Conservation (phyloP, 2,797 vertebrate genomes). For the Gallirallus australis region DNA sequence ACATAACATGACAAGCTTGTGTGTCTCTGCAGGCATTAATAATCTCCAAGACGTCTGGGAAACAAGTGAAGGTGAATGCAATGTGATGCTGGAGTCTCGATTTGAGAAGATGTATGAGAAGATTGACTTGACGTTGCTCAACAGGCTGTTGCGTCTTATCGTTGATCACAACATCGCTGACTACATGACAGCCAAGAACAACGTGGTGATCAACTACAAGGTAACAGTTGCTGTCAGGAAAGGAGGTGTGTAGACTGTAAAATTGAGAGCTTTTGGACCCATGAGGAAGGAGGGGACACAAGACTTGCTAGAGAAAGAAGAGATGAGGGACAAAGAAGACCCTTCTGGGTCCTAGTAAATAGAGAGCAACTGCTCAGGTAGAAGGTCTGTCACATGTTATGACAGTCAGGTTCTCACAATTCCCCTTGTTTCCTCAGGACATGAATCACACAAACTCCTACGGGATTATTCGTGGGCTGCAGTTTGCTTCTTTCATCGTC, state of each 20-base stretch:
- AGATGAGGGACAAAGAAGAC: neutral
- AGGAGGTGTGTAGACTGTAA: neutral
- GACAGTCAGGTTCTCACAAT: neutral
- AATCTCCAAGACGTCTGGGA: conserved; percentile 99
- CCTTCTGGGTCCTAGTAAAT: neutral
- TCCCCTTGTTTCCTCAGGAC: conserved; percentile 81
- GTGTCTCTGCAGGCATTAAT: conserved; percentile 88
- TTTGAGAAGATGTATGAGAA: conserved; percentile 99
- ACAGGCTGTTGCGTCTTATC: conserved; percentile 96
- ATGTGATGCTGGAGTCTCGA: conserved; percentile 98
- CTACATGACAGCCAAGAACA: conserved; percentile 99
- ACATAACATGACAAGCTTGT: neutral
- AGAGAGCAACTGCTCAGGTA: neutral
- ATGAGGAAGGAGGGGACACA: neutral
- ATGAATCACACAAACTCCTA: conserved; percentile 99
- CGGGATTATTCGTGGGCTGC: conserved; percentile 96
- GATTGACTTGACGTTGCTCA: conserved; percentile 97
- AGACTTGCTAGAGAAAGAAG: neutral
- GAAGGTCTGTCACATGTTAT: neutral
- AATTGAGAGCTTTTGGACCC: neutral
- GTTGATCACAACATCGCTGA: conserved; percentile 99
- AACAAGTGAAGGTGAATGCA: conserved; percentile 96
- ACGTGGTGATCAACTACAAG: conserved; percentile 99
- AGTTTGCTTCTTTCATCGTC: conserved; percentile 99
- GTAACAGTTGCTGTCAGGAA: conserved; percentile 65